A percentile compares a stretch with the other conserved stretches of the same genome.
These are phyloP conservation scores for Globodera rostochiensis DNA, from an alignment of 1,140 invertebrate species.

Conservation along the genomic window DNA sequence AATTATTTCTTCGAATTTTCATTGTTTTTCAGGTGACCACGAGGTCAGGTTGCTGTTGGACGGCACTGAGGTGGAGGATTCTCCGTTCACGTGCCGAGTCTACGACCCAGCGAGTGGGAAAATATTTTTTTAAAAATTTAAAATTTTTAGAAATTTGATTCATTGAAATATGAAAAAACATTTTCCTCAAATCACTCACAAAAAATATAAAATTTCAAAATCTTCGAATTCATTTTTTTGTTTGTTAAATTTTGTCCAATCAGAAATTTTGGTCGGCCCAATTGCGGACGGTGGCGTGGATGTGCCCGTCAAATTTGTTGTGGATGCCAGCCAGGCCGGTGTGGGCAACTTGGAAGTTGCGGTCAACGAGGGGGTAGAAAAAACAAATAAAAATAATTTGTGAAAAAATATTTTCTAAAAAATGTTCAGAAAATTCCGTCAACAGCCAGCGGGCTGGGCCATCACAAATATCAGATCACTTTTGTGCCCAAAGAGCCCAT, in stretches of 20 bases:
- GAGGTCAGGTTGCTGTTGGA: conserved; percentile 75
- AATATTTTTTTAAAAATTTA: no score
- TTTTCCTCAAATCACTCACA: no score
- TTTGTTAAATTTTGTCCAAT: not conserved
- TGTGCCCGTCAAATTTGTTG: conserved; percentile 85
- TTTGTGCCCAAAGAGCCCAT: conserved; percentile 90
- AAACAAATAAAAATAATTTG: conserved; percentile 72
- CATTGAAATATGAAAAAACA: not conserved
- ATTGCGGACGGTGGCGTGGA: conserved; percentile 84
- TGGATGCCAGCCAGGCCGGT: conserved; percentile 91
- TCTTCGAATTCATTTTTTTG: not conserved
- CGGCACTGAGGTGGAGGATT: conserved; percentile 43
- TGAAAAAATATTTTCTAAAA: not conserved
- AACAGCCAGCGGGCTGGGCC: conserved; percentile 91
- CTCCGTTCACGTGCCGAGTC: conserved; percentile 75
- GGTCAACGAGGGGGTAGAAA: conserved; percentile 80
- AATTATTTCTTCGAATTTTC: not conserved
- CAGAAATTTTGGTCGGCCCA: conserved; percentile 84
- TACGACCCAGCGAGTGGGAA: conserved; percentile 77
- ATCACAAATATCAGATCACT: conserved; percentile 89
- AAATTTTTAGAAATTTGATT: not conserved
- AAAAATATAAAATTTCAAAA: no score
- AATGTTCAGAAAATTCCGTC: conserved; percentile 74
- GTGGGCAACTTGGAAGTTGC: conserved; percentile 97
- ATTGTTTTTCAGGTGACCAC: conserved; percentile 82